phyloP scores from a whole-genome alignment of 2,888 invertebrate genomes.

The Meiosimyza platycephala region DNA sequence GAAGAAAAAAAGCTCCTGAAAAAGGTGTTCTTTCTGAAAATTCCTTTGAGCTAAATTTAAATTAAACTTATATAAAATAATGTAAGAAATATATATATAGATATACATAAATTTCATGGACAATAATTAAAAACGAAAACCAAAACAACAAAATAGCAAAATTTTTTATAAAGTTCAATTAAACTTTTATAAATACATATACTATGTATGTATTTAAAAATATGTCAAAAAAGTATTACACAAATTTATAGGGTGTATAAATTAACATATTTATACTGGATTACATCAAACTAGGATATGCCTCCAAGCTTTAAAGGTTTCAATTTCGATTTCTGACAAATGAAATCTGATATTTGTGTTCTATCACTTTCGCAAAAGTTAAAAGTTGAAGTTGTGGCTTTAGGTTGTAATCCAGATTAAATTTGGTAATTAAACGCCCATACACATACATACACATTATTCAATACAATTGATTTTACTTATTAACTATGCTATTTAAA shows the following conservation, averaged over 20 bases:
- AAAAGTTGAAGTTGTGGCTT: no score
- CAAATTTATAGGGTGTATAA: background rate
- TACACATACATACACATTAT: background rate
- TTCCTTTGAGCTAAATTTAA: slow-evolving; percentile 43
- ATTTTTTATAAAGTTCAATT: slow-evolving; percentile 18
- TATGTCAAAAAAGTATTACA: background rate
- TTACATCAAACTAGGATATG: no score
- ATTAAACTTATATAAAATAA: slow-evolving; percentile 36
- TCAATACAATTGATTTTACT: background rate
- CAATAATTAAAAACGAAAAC: slow-evolving; percentile 52
- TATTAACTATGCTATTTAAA: background rate
- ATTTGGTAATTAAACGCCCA: no score
- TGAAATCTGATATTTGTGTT: no score
- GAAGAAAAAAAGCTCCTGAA: slow-evolving; percentile 32
- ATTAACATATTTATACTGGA: no score
- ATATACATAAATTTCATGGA: slow-evolving; percentile 55
- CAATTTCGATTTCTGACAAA: no score
- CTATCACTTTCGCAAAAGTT: no score
- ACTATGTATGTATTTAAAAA: background rate
- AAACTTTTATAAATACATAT: background rate
- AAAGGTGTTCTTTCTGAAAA: slow-evolving; percentile 27
- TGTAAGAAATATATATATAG: slow-evolving; percentile 36
- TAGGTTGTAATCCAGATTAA: no score
- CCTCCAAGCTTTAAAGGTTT: no score
- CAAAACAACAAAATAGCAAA: slow-evolving; percentile 29